phyloP scores from a whole-genome alignment of 2,113 vertebrate genomes.

The Chamaea fasciata region DNA sequence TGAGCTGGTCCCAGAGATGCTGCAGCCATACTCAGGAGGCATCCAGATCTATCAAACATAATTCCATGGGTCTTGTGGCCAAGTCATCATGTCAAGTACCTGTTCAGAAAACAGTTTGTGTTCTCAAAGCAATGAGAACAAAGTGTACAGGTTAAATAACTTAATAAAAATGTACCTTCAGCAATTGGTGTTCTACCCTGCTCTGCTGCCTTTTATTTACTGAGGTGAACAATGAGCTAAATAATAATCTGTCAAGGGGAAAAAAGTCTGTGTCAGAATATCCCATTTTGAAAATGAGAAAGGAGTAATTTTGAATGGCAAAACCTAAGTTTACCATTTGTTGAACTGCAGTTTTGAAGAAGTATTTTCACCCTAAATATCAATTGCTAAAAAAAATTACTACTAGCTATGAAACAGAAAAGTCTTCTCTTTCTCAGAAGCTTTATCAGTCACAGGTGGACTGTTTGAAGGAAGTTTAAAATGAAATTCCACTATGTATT shows the following conservation, averaged over 20 bases:
- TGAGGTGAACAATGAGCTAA: constrained; percentile 11
- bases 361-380: not conserved
- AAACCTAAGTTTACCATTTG: not conserved
- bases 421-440: not conserved
- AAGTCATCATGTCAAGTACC: not conserved
- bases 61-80: not conserved
- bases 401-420: not conserved
- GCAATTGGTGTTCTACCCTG: not conserved
- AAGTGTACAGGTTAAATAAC: not conserved
- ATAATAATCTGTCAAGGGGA: not conserved
- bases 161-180: constrained; percentile 7
- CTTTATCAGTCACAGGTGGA: not conserved
- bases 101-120: not conserved
- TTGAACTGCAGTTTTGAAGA: not conserved
- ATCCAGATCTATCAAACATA: not conserved
- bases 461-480: not conserved
- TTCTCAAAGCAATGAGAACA: constrained; percentile 6
- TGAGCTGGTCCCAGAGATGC: not conserved
- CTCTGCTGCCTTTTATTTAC: constrained; percentile 10
- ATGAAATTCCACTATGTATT: not conserved
- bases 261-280: not conserved
- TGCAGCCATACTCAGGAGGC: not conserved
- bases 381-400: not conserved
- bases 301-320: not conserved
- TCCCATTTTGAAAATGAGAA: not conserved